Evolutionary conservation across 1,140 invertebrate species (phyloP).

Genomic region (Antheraea pernyi): DNA sequence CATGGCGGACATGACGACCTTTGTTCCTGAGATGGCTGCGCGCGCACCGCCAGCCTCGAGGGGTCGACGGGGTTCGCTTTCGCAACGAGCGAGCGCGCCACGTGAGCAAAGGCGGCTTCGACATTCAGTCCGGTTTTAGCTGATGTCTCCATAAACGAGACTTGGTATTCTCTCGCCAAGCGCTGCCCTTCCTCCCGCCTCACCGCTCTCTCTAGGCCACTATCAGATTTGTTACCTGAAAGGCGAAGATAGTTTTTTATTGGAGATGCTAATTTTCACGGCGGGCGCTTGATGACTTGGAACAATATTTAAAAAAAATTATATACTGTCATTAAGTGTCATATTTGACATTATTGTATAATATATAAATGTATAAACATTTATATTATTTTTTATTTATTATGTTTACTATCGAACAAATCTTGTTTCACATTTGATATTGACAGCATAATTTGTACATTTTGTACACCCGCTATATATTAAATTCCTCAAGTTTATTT

Average conservation of each 20-base stretch:
- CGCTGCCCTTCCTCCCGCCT: slow-evolving; percentile 90
- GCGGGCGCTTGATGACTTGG: too few relatives aligned
- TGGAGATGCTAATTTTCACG: background rate
- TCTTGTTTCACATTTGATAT: too few relatives aligned
- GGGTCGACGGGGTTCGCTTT: slow-evolving; percentile 68
- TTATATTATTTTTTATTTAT: too few relatives aligned
- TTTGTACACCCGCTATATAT: too few relatives aligned
- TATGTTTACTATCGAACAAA: too few relatives aligned
- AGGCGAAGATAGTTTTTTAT: slow-evolving; percentile 10
- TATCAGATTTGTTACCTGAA: slow-evolving; percentile 92
- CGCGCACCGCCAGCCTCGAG: slow-evolving; percentile 63
- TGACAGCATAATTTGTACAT: too few relatives aligned
- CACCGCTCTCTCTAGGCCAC: slow-evolving; percentile 85
- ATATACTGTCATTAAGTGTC: too few relatives aligned
- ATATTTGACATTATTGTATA: too few relatives aligned
- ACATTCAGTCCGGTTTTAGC: slow-evolving; percentile 93
- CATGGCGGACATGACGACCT: slow-evolving; percentile 67
- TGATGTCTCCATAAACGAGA: slow-evolving; percentile 93
- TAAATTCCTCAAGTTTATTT: too few relatives aligned
- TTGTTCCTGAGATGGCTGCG: slow-evolving; percentile 63
- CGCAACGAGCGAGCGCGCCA: slow-evolving; percentile 83
- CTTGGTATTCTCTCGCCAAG: slow-evolving; percentile 89
- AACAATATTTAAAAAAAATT: too few relatives aligned
- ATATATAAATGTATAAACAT: too few relatives aligned
- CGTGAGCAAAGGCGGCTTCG: slow-evolving; percentile 89